Evolutionary conservation across 2,888 invertebrate species (phyloP).

Genomic region (Ctenicera cuprea): DNA sequence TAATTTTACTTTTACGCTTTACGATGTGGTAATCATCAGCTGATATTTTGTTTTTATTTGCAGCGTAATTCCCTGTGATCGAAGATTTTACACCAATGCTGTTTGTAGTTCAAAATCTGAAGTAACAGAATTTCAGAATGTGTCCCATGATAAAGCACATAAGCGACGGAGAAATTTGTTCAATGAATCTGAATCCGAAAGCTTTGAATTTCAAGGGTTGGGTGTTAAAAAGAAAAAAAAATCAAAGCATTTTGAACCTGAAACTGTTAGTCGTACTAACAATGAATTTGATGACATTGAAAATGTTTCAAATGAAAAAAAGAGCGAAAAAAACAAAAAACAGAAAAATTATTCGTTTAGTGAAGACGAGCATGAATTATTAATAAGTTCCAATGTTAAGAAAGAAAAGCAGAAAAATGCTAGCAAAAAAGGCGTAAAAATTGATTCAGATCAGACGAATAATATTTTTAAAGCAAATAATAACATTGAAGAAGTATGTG

Average conservation of each 20-base stretch:
- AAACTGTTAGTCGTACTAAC: neutral
- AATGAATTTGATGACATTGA: slow-evolving; percentile 19
- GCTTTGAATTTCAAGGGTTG: too few species aligned
- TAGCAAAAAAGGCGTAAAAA: neutral
- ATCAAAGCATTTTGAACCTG: neutral
- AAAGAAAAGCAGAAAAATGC: neutral
- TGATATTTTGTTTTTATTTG: neutral
- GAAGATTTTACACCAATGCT: neutral
- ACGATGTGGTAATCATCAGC: neutral
- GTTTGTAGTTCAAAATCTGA: neutral
- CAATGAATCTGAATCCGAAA: too few species aligned
- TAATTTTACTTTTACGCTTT: neutral
- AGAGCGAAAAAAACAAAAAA: neutral
- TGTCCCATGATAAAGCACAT: neutral
- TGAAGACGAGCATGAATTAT: too few species aligned
- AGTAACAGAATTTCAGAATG: neutral
- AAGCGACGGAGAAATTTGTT: too few species aligned
- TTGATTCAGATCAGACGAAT: too few species aligned
- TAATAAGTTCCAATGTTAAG: too few species aligned
- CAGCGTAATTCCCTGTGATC: neutral
- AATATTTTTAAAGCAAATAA: too few species aligned
- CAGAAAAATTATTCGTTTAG: slow-evolving; percentile 8
- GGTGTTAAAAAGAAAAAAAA: neutral
- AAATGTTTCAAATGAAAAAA: neutral
- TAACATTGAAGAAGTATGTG: too few species aligned